Conservation (phyloP, 1,140 invertebrate species). For the Euwallacea fornicatus region DNA sequence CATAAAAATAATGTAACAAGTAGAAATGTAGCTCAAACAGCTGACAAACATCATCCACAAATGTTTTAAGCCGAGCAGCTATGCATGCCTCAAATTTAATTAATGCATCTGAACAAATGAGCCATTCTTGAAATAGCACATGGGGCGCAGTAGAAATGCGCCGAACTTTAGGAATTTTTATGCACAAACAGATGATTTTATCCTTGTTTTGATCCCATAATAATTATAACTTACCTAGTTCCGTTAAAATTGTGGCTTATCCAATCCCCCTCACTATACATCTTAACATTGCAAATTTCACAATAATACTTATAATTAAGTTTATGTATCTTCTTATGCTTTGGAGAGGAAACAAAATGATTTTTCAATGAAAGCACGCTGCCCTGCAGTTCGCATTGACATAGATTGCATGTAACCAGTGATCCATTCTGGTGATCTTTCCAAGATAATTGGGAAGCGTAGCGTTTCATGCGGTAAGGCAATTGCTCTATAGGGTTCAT, state of each 20-base stretch:
- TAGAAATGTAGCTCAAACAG: no score
- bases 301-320: conserved; percentile 42
- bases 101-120: no score
- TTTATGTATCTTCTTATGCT: conserved; percentile 8
- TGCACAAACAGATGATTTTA: no score
- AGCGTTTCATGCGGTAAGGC: conserved; percentile 38
- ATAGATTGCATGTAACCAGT: conserved; percentile 32
- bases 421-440: not conserved
- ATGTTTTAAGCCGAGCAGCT: no score
- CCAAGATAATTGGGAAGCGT: not conserved
- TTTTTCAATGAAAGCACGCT: conserved; percentile 19
- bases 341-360: conserved; percentile 28
- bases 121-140: no score
- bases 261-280: conserved; percentile 38
- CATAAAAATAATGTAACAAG: no score
- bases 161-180: no score
- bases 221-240: not conserved
- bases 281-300: conserved; percentile 41
- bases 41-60: no score
- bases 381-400: conserved; percentile 24
- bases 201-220: no score
- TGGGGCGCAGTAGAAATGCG: no score
- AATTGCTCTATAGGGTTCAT: conserved; percentile 21
- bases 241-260: conserved; percentile 33
- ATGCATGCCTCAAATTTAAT: no score